Conservation (phyloP, 37 sponge, comb jelly and placozoan species). For the Ianthella basta region DNA sequence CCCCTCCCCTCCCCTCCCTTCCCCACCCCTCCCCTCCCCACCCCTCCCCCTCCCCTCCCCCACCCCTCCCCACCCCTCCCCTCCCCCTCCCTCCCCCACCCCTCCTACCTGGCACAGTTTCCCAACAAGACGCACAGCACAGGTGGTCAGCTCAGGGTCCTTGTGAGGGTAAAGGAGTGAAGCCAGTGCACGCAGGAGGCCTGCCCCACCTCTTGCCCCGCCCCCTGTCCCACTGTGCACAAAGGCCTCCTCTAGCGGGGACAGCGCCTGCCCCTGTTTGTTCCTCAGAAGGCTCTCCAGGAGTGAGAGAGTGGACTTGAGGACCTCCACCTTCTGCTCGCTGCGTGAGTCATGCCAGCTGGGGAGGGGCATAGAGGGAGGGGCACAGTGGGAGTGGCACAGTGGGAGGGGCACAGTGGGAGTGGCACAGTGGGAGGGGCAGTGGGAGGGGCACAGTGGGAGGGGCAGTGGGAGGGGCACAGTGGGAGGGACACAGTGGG, state of each 20-base stretch:
- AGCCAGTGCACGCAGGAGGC: constrained; percentile 58
- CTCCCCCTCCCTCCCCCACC: too few relatives aligned
- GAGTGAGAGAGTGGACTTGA: constrained; percentile 49
- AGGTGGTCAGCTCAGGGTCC: constrained; percentile 58
- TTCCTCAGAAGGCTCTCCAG: constrained; percentile 45
- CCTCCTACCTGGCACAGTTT: constrained; percentile 30
- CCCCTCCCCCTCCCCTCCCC: too few relatives aligned
- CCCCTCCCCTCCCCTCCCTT: too few relatives aligned
- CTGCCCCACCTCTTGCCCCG: not conserved
- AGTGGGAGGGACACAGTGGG: not conserved
- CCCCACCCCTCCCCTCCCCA: too few relatives aligned
- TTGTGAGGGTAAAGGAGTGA: constrained; percentile 74
- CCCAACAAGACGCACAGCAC: constrained; percentile 26
- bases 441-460: not conserved
- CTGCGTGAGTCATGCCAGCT: not conserved
- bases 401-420: not conserved
- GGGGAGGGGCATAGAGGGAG: not conserved
- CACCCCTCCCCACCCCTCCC: too few relatives aligned
- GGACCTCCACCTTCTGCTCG: constrained; percentile 34
- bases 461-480: too few relatives aligned
- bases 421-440: too few relatives aligned
- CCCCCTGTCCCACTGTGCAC: not conserved
- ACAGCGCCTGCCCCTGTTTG: constrained; percentile 35
- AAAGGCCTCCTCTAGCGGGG: constrained; percentile 62
- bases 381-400: not conserved